phyloP scores from a whole-genome alignment of 1,140 invertebrate genomes.

The Trichogramma pretiosum region DNA sequence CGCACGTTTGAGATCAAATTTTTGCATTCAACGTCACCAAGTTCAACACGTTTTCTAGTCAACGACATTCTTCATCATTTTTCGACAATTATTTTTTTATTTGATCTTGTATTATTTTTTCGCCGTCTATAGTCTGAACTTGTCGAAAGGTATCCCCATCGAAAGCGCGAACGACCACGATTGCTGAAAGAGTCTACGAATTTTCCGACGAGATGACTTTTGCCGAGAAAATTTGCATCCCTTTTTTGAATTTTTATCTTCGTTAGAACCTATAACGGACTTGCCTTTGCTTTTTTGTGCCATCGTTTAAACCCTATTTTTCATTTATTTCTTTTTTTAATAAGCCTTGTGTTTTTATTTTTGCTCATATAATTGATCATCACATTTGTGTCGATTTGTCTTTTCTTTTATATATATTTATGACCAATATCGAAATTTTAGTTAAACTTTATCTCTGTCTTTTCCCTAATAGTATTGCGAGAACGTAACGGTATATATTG shows the following conservation, averaged over 20 bases:
- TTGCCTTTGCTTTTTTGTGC: constrained; percentile 27
- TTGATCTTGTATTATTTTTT: constrained; percentile 8
- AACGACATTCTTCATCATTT: constrained; percentile 20
- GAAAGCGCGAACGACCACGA: constrained; percentile 37
- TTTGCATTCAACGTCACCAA: constrained; percentile 24
- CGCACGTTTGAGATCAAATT: constrained; percentile 21
- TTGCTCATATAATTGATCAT: too few relatives aligned
- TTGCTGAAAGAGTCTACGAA: constrained; percentile 23
- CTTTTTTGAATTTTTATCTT: constrained; percentile 15
- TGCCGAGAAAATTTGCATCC: constrained; percentile 22
- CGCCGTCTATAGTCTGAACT: constrained; percentile 21
- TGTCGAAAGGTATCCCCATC: constrained; percentile 33
- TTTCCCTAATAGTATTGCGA: constrained; percentile 43
- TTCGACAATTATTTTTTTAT: too few relatives aligned
- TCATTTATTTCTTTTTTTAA: constrained; percentile 32
- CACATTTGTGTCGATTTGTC: too few relatives aligned
- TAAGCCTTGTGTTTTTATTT: constrained; percentile 6
- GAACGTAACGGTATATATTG: constrained; percentile 48
- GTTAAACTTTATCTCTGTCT: constrained; percentile 31
- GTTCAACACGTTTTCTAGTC: constrained; percentile 19
- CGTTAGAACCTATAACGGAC: constrained; percentile 31
- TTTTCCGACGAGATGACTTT: constrained; percentile 19
- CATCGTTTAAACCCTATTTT: constrained; percentile 26
- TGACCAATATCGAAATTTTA: constrained; percentile 17
- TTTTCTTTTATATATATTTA: constrained; percentile 1